Conservation (phyloP, 2,888 invertebrate genomes). For the Diarsia brunnea region DNA sequence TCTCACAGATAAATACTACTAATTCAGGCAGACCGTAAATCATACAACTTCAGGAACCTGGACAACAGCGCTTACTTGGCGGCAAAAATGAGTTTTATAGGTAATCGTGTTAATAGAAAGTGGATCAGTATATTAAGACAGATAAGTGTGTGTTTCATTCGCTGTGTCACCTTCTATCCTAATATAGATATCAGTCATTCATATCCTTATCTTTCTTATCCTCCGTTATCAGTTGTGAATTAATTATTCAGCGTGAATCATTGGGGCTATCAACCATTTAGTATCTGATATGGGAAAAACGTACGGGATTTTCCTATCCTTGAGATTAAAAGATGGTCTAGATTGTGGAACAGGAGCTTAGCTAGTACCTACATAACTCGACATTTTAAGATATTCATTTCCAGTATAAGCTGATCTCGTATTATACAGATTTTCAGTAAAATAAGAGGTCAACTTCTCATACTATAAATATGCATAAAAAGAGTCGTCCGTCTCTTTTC, state of each 20-base stretch:
- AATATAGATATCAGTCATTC: slow-evolving; percentile 3
- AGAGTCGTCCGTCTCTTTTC: neutral
- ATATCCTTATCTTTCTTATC: slow-evolving; percentile 3
- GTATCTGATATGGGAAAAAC: neutral
- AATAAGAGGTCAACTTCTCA: neutral
- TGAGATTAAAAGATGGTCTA: neutral
- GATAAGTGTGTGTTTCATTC: neutral
- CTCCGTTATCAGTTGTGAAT: slow-evolving; percentile 3
- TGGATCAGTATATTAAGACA: neutral
- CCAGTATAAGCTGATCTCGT: neutral
- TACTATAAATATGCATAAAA: neutral
- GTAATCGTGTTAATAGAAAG: slow-evolving; percentile 7
- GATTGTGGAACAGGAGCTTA: neutral
- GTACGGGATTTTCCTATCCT: slow-evolving; percentile 6
- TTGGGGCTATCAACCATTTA: neutral
- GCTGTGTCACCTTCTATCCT: slow-evolving; percentile 21
- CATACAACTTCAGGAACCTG: too few relatives aligned
- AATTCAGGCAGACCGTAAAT: too few relatives aligned
- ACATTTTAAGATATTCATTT: neutral
- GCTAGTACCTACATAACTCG: neutral
- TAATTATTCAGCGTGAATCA: slow-evolving; percentile 28
- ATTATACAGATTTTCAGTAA: neutral
- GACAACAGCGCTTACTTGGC: neutral
- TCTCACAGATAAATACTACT: too few relatives aligned
- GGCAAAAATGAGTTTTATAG: neutral